Conservation (phyloP, 37 sponge, comb jelly and placozoan genomes). For the Spongilla lacustris region DNA sequence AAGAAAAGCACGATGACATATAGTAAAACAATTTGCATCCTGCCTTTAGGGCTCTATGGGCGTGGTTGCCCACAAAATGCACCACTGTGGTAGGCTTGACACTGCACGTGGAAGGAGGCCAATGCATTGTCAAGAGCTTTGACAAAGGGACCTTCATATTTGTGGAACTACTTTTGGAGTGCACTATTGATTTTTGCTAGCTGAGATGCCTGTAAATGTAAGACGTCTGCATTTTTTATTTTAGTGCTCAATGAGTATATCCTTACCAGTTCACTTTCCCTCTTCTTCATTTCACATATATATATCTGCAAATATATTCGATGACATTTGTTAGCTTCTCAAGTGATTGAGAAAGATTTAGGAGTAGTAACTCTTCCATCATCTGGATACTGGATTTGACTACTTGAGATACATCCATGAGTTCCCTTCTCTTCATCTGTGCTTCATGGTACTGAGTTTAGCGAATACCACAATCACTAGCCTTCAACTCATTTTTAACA, state of each 20-base stretch:
- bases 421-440: background rate
- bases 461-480: background rate
- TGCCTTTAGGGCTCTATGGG: slow-evolving; percentile 27
- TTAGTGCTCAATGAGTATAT: background rate
- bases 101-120: slow-evolving; percentile 7
- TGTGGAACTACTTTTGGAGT: background rate
- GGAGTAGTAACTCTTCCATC: too few species aligned
- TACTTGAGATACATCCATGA: background rate
- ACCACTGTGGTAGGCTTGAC: slow-evolving; percentile 43
- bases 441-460: background rate
- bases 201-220: background rate
- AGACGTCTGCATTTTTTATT: background rate
- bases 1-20: background rate
- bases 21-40: background rate
- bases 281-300: too few species aligned
- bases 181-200: background rate
- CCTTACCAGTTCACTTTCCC: too few species aligned
- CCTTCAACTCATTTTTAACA: background rate
- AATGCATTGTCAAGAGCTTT: slow-evolving; percentile 29
- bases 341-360: too few species aligned
- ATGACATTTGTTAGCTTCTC: too few species aligned
- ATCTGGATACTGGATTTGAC: too few species aligned
- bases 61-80: slow-evolving; percentile 52
- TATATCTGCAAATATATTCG: too few species aligned
- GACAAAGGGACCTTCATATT: slow-evolving; percentile 33